Evolutionary conservation across 2,888 invertebrate genomes (phyloP).

Genomic region (Elysia crispata): DNA sequence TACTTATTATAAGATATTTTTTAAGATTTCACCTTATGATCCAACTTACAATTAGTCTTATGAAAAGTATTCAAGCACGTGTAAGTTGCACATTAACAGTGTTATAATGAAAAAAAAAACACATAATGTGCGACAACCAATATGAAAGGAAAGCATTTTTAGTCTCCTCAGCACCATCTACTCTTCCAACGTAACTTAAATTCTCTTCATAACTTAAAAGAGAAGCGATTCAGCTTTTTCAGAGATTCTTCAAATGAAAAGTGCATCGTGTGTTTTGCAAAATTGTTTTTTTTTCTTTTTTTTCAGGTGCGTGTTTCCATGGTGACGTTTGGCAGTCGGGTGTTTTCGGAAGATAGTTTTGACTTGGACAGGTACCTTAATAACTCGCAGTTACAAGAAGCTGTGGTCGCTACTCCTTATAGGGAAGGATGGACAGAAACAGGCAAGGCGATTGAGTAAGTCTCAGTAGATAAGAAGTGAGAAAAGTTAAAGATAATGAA

Average conservation of each 20-base stretch:
- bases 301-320: conserved; percentile 51
- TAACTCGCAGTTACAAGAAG: conserved; percentile 32
- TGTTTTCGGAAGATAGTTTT: conserved; percentile 42
- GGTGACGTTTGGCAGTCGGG: conserved; percentile 47
- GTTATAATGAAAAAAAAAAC: too few species aligned
- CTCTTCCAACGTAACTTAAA: not conserved
- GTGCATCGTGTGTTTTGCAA: not conserved
- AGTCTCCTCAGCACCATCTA: too few species aligned
- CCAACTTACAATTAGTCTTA: too few species aligned
- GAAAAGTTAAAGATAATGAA: too few species aligned
- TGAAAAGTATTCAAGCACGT: too few species aligned
- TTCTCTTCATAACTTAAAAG: not conserved
- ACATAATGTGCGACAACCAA: not conserved
- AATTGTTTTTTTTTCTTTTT: not conserved
- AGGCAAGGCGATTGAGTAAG: conserved; percentile 43
- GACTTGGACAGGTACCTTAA: conserved; percentile 44
- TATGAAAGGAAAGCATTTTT: not conserved
- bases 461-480: too few species aligned
- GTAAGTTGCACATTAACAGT: too few species aligned
- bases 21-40: too few species aligned
- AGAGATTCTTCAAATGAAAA: not conserved
- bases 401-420: conserved; percentile 37
- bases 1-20: too few species aligned
- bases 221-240: conserved; percentile 20
- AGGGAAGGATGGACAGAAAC: conserved; percentile 46